phyloP scores from a whole-genome alignment of 2,113 vertebrate species.

The Tachysurus vachellii region DNA sequence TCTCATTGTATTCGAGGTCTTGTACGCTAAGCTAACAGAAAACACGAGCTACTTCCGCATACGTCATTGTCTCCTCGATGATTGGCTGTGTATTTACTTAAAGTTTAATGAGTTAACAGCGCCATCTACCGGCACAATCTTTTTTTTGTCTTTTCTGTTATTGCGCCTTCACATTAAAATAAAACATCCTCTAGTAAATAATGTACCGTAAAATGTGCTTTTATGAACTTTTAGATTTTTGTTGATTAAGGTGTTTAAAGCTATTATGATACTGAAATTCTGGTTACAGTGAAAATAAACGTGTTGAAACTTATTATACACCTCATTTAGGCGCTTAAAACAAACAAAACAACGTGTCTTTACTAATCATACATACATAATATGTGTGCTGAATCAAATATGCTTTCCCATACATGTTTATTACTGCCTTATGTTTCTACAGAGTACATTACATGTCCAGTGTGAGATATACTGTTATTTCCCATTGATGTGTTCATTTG shows the following conservation, averaged over 20 bases:
- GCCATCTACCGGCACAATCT: not conserved
- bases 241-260: not conserved
- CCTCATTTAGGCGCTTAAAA: not conserved
- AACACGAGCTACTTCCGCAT: constrained; percentile 7
- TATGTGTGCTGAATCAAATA: not conserved
- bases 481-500: not conserved
- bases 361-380: not conserved
- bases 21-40: not conserved
- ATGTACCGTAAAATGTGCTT: not conserved
- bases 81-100: not conserved
- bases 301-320: not conserved
- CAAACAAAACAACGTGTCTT: no score
- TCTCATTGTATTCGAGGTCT: not conserved
- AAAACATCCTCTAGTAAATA: not conserved
- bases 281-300: not conserved
- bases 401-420: not conserved
- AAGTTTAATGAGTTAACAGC: not conserved
- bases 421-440: not conserved
- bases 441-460: no score
- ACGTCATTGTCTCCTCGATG: not conserved
- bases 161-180: not conserved
- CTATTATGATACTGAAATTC: not conserved
- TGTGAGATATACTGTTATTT: not conserved
- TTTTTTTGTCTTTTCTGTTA: not conserved
- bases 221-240: not conserved